phyloP scores from a whole-genome alignment of 2,888 invertebrate species.

The Biston stratarius region DNA sequence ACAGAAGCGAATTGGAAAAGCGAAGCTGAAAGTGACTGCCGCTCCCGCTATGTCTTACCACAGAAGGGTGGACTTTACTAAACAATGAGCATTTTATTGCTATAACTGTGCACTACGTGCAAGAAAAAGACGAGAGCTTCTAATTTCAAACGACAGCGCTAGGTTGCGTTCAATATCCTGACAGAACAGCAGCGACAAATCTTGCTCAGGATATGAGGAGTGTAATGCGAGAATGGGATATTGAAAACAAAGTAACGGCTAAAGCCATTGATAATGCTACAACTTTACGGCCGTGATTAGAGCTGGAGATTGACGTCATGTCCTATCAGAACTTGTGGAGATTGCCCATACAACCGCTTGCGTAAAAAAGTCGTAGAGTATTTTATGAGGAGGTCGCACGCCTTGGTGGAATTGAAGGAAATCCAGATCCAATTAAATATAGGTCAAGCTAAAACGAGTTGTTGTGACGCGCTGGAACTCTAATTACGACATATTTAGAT shows the following conservation, averaged over 20 bases:
- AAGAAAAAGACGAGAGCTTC: not conserved
- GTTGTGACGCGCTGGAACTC: slow-evolving; percentile 11
- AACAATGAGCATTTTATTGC: slow-evolving; percentile 4
- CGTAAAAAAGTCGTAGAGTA: slow-evolving; percentile 7
- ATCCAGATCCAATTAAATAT: not conserved
- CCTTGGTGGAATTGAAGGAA: not conserved
- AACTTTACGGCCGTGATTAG: slow-evolving; percentile 11
- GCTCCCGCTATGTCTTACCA: not conserved
- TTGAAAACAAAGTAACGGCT: slow-evolving; percentile 7
- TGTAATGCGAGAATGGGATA: slow-evolving; percentile 1
- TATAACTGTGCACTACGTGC: slow-evolving; percentile 1
- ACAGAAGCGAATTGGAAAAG: not conserved
- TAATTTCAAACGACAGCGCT: not conserved
- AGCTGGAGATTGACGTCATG: slow-evolving; percentile 3
- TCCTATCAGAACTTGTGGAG: not conserved
- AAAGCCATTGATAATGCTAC: slow-evolving; percentile 12
- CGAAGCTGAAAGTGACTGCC: not conserved
- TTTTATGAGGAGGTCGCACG: slow-evolving; percentile 9
- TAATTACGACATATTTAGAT: not conserved
- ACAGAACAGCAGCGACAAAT: not conserved
- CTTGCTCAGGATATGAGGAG: not conserved
- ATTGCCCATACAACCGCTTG: not conserved
- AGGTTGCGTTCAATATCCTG: not conserved
- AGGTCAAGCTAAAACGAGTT: slow-evolving; percentile 12
- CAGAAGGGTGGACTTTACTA: not conserved